These are phyloP conservation scores for Coregonus ussuriensis DNA, from an alignment of 2,797 vertebrate species.

Conservation along the genomic window DNA sequence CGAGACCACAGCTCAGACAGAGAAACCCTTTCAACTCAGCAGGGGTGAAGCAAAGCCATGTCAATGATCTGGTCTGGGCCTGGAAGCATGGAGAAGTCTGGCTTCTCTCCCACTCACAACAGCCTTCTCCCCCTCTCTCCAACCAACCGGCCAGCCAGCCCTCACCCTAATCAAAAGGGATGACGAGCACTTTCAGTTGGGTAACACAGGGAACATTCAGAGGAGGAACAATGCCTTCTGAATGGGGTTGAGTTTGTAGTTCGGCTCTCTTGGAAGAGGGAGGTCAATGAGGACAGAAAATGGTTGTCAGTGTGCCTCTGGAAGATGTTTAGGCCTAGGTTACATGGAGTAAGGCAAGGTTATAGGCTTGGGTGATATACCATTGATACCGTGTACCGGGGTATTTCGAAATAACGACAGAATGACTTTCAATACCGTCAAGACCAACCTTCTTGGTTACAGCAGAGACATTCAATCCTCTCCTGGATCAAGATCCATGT, in stretches of 20 bases:
- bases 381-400: too few species aligned
- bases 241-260: not conserved
- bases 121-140: not conserved
- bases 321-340: not conserved
- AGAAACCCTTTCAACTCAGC: conserved; percentile 19
- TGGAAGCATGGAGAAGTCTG: conserved; percentile 27
- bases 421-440: too few species aligned
- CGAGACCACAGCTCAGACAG: conserved; percentile 25
- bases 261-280: not conserved
- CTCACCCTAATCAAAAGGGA: not conserved
- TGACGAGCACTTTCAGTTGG: not conserved
- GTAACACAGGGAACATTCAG: not conserved
- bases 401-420: too few species aligned
- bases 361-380: too few species aligned
- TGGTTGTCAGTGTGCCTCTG: not conserved
- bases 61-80: conserved; percentile 38
- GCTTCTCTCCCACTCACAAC: conserved; percentile 11
- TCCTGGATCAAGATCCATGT: too few species aligned
- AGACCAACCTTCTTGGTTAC: too few species aligned
- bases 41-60: conserved; percentile 30
- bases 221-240: not conserved
- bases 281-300: not conserved
- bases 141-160: conserved; percentile 2
- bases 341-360: too few species aligned
- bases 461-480: too few species aligned